Conservation (phyloP, 2,113 vertebrate genomes). For the Herpetotheres cachinnans region DNA sequence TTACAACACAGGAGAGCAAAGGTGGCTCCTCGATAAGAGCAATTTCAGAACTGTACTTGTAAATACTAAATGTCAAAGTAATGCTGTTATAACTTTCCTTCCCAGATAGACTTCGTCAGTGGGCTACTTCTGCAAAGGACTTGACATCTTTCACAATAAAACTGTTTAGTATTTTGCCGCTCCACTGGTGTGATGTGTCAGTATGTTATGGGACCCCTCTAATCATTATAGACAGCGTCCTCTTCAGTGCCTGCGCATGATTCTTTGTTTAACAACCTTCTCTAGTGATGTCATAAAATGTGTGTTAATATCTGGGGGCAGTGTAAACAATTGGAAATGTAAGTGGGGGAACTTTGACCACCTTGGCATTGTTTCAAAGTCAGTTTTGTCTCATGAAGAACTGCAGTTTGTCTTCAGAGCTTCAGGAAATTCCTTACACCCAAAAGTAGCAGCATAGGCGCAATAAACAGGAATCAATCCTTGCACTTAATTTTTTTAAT, state of each 20-base stretch:
- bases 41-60: background rate
- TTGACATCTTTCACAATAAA: background rate
- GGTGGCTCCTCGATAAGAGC: background rate
- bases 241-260: background rate
- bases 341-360: background rate
- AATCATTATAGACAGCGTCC: background rate
- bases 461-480: background rate
- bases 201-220: background rate
- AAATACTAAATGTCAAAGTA: background rate
- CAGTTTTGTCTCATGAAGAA: background rate
- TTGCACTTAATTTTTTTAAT: constrained; percentile 8
- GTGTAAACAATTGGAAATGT: background rate
- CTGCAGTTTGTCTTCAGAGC: background rate
- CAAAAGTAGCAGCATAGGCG: background rate
- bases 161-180: background rate
- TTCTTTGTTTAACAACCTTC: background rate
- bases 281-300: background rate
- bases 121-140: background rate
- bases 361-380: background rate
- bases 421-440: background rate
- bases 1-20: background rate
- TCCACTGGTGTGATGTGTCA: background rate
- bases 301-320: background rate
- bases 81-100: background rate
- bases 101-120: background rate